Conservation (phyloP, 1,140 invertebrate species). For the Chironomus striatipennis region DNA sequence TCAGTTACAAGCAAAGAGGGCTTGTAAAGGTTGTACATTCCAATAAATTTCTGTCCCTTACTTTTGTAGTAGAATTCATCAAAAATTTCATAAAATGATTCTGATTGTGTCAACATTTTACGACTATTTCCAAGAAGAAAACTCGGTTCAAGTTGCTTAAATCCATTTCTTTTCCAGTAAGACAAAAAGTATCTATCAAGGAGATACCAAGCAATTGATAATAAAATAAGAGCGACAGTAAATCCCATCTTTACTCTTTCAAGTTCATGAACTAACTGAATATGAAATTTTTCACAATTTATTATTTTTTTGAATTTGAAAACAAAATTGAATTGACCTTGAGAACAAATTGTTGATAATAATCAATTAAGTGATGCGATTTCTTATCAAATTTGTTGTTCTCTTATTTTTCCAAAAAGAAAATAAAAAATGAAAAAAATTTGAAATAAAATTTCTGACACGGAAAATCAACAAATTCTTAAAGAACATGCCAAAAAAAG, state of each 20-base stretch:
- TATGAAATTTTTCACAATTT: too few relatives aligned
- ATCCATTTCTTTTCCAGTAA: background rate
- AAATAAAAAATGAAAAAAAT: too few relatives aligned
- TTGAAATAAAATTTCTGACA: too few relatives aligned
- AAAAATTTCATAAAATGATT: background rate
- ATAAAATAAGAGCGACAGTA: background rate
- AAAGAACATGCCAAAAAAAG: too few relatives aligned
- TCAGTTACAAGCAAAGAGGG: conserved; percentile 37
- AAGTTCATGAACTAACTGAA: too few relatives aligned
- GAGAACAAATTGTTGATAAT: too few relatives aligned
- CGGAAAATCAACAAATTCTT: too few relatives aligned
- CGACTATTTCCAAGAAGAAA: background rate
- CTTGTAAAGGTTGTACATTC: conserved; percentile 35
- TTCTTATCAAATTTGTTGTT: too few relatives aligned
- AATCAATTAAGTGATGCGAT: too few relatives aligned
- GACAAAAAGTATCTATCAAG: background rate
- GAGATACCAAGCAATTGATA: background rate
- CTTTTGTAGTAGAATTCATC: conserved; percentile 26
- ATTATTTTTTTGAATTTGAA: too few relatives aligned
- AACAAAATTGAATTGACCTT: too few relatives aligned
- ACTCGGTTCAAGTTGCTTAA: background rate
- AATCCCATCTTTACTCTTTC: background rate
- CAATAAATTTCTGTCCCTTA: conserved; percentile 23
- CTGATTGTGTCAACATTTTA: background rate
- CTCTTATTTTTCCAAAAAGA: too few relatives aligned